phyloP scores from a whole-genome alignment of 2,888 invertebrate species.

The Maniola hyperantus region DNA sequence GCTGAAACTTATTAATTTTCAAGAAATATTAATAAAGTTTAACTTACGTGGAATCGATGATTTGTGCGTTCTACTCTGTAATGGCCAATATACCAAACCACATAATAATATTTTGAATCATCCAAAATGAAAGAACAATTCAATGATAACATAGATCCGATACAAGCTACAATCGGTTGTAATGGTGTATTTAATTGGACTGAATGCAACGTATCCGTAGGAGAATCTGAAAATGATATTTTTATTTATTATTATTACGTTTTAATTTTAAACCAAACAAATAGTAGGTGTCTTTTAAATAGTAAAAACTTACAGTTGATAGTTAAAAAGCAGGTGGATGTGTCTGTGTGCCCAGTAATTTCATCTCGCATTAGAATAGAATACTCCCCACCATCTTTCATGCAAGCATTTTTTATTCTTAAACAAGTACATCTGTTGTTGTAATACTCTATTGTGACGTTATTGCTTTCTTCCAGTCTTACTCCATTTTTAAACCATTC shows the following conservation, averaged over 20 bases:
- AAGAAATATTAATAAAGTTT: background rate
- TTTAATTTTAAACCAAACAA: background rate
- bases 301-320: constrained; percentile 43
- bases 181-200: constrained; percentile 40
- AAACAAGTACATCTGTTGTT: constrained; percentile 45
- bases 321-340: constrained; percentile 37
- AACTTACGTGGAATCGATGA: constrained; percentile 50
- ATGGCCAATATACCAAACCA: constrained; percentile 50
- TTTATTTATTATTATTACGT: too few relatives aligned
- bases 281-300: background rate
- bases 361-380: constrained; percentile 39
- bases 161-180: constrained; percentile 42
- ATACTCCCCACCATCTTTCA: constrained; percentile 43
- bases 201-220: constrained; percentile 15
- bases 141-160: constrained; percentile 45
- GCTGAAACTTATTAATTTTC: too few relatives aligned
- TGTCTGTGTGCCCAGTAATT: constrained; percentile 33
- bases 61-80: constrained; percentile 48
- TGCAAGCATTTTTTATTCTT: constrained; percentile 34
- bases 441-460: constrained; percentile 38
- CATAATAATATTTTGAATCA: constrained; percentile 44
- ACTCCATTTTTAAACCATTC: constrained; percentile 42
- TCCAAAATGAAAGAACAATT: constrained; percentile 44
- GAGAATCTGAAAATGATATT: constrained; percentile 29
- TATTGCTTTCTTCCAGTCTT: constrained; percentile 29